Evolutionary conservation across 2,797 vertebrate genomes (phyloP), one percentile per base, ranked within the genome.

Genomic region (Holocentrus rufus): DNA sequence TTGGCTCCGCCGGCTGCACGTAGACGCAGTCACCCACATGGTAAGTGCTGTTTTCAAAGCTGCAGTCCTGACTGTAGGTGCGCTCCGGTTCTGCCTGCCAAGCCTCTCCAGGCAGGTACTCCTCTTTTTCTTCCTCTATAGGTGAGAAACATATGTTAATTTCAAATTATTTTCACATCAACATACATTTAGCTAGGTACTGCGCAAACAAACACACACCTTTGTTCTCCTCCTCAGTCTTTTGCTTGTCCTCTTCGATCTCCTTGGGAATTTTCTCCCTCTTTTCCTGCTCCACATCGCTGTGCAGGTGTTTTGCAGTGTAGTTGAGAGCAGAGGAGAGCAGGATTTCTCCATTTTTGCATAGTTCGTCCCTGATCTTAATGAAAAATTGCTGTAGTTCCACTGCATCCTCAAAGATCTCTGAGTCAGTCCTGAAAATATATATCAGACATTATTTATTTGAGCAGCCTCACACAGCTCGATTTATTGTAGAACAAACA

Each of bases 331-430:
- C 95, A 2, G 96, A 93, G 0, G 97, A 96, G 67, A 97, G 92
- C 36, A 99, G 94, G 69, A 99, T 98, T 89, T 99, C 98, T 8
- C 98, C 98, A 2, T 99, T 99, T 91, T 99, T 99, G 91, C 98
- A 99, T 58, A 99, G 94, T 57, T 99, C 98, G 82, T 99, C 98
- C 63, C 98, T 94, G 86, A 99, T 99, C 90, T 96, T 99, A 80
- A 99, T 96, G 77, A 99, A 96, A 88, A 99, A 99, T 80, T 99
- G 97, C 50, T 99, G 98, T 60, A 99, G 95, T 86, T 99, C 98
- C 7, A 99, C 96, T 0, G 98, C 93, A 85, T 99, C 98, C 69
- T 99, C 98, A 3, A 98, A 99, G 78, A 98, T 97, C 92, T 99
- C 98, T 0, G 98, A 99, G 90, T 99, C 98, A n/a, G 98, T 99